Base-by-base conservation (phyloP, 2,797 vertebrate species). In the Myripristis jacobus region DNA sequence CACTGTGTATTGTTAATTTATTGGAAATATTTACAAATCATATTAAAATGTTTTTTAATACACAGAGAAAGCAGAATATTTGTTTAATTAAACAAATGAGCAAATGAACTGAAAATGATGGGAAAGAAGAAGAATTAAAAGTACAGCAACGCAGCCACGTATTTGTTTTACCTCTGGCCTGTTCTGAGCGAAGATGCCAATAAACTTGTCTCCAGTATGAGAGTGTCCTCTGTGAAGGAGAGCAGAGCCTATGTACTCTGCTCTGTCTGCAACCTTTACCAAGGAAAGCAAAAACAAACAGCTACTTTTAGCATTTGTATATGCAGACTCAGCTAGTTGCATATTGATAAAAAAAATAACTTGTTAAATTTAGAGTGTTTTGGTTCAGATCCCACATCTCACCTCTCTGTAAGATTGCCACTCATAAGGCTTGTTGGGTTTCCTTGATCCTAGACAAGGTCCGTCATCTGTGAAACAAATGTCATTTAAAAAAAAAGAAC, bases 151-250 rank as follows among this genome's bases (percentile, higher is more conserved):
- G 38, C 38, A 41, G 3, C 38, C 3, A 15, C 22, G 10, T 2
- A 24, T 3, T 5, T 34, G 3, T 22, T 66, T 54, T 94, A 99
- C 98, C 96, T 99, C 98, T 25, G 97, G 96, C 84, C 97, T 95
- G 91, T 99, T 99, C 83, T 99, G 97, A 53, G 97, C 88, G 66
- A 98, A 99, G 84, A 99, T 95, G 76, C 98, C 97, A 3, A 99
- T 80, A 65, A 85, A 95, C 44, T 95, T 96, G 81, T 95, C 89
- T 0, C 93, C 89, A 29, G 94, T 82, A 0, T 93, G 75, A 75
- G 92, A 94, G 91, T 95, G 96, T 64, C 97, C 97, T 92, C 92
- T 95, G 78, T 98, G 92, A 43, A 99, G 89, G 57, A 99, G 92
- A 0, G 95, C 98, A 5, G 98, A 99, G 3, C 98, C 98, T 11